These are phyloP conservation scores for Nysson spinosus DNA, from an alignment of 2,888 invertebrate genomes.

Conservation along the genomic window DNA sequence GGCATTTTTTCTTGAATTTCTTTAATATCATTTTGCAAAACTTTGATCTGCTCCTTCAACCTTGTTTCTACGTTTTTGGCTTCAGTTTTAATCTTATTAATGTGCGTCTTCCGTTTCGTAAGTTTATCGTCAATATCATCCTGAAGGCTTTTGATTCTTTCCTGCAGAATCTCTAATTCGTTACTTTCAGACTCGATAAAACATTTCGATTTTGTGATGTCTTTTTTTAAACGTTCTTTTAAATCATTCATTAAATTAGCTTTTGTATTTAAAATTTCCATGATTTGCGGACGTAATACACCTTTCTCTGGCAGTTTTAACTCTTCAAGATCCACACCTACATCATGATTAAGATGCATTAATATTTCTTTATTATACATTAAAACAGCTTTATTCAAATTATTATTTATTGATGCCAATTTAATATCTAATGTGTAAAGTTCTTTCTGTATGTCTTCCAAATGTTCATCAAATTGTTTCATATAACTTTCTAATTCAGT, in stretches of 20 bases:
- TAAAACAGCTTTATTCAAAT: constrained; percentile 64
- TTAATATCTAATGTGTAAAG: constrained; percentile 67
- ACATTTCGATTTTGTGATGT: constrained; percentile 27
- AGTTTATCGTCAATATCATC: constrained; percentile 48
- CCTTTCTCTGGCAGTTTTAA: constrained; percentile 66
- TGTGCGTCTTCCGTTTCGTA: constrained; percentile 50
- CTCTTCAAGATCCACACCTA: constrained; percentile 54
- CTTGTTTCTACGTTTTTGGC: constrained; percentile 54
- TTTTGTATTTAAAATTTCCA: constrained; percentile 51
- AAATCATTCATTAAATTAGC: constrained; percentile 38
- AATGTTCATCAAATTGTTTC: constrained; percentile 62
- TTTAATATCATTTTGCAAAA: constrained; percentile 51
- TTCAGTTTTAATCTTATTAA: constrained; percentile 53
- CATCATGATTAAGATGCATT: constrained; percentile 51
- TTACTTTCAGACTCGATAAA: constrained; percentile 31
- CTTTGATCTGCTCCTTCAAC: constrained; percentile 60
- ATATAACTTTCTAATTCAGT: constrained; percentile 60
- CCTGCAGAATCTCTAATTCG: constrained; percentile 54
- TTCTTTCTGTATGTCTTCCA: constrained; percentile 68
- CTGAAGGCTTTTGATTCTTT: constrained; percentile 42
- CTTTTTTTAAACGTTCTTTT: constrained; percentile 44
- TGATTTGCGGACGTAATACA: constrained; percentile 51
- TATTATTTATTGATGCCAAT: constrained; percentile 60
- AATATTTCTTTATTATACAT: constrained; percentile 69
- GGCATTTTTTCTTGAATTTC: constrained; percentile 47